These are phyloP conservation scores for Melanotaenia parkinsoni DNA, from an alignment of 2,797 vertebrate genomes.

Conservation along the genomic window DNA sequence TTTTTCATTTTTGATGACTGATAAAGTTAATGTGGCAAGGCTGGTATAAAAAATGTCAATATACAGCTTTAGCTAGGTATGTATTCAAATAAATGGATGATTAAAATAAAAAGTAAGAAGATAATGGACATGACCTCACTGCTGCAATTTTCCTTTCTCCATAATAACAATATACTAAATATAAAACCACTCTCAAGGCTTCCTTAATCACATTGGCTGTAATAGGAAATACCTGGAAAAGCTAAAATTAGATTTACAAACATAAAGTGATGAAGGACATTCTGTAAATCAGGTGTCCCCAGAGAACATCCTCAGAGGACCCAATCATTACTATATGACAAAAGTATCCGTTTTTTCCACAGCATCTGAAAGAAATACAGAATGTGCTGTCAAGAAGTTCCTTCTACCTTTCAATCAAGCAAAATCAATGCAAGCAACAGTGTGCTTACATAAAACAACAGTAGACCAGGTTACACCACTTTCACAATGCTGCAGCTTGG, in stretches of 20 bases:
- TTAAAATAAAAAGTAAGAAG: slow-evolving; percentile 1
- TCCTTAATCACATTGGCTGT: slow-evolving; percentile 24
- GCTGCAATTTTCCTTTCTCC: background rate
- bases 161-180: slow-evolving; percentile 9
- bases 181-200: slow-evolving; percentile 24
- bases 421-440: background rate
- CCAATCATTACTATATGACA: background rate
- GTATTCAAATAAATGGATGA: slow-evolving; percentile 5
- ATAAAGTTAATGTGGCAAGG: background rate
- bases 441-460: background rate
- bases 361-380: background rate
- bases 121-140: background rate
- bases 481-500: slow-evolving; percentile 3
- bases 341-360: background rate
- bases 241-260: slow-evolving; percentile 52
- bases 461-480: background rate
- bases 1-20: background rate
- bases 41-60: background rate
- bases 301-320: slow-evolving; percentile 6
- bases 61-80: slow-evolving; percentile 2
- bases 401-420: background rate
- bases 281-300: slow-evolving; percentile 25
- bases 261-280: slow-evolving; percentile 47
- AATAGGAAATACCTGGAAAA: slow-evolving; percentile 21
- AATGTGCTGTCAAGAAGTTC: background rate